A percentile compares a stretch with the other conserved stretches of the same genome.
Conservation (phyloP, 2,888 invertebrate genomes). For the Agonopterix alstromeriana region DNA sequence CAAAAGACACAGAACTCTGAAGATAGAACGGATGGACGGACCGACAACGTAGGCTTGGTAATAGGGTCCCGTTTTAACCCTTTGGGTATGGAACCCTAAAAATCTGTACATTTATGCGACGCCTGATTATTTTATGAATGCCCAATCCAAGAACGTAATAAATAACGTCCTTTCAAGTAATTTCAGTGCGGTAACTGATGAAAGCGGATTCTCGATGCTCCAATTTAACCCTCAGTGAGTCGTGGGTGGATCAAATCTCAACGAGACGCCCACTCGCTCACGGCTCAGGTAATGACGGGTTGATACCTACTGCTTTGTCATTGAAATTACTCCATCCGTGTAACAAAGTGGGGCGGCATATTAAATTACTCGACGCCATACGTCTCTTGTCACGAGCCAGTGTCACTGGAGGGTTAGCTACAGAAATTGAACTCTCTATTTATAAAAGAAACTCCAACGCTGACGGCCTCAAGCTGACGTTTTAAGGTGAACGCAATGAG, state of each 20-base stretch:
- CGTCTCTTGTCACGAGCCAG: conserved; percentile 30
- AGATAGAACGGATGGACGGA: no score
- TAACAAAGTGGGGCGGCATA: conserved; percentile 38
- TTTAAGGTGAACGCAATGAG: no score
- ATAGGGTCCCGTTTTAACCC: no score
- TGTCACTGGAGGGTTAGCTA: conserved; percentile 17
- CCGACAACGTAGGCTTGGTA: no score
- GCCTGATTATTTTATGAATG: not conserved
- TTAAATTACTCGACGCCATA: conserved; percentile 39
- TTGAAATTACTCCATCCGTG: conserved; percentile 40
- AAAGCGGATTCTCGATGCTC: not conserved
- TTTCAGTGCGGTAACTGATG: not conserved
- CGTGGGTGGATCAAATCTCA: conserved; percentile 8
- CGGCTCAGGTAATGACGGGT: conserved; percentile 18
- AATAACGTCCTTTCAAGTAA: not conserved
- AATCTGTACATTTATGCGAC: not conserved
- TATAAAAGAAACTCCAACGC: no score
- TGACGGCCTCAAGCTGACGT: no score
- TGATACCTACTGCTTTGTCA: conserved; percentile 24
- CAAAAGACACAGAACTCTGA: no score
- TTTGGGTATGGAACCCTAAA: no score
- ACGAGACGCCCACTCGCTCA: conserved; percentile 8
- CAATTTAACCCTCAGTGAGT: conserved; percentile 9
- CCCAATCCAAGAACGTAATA: not conserved
- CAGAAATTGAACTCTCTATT: conserved; percentile 28